Percentiles rank a stretch among this genome's conserved stretches.
Evolutionary conservation across 2,113 vertebrate species (phyloP).

Genomic region (Triplophysa siluroides): DNA sequence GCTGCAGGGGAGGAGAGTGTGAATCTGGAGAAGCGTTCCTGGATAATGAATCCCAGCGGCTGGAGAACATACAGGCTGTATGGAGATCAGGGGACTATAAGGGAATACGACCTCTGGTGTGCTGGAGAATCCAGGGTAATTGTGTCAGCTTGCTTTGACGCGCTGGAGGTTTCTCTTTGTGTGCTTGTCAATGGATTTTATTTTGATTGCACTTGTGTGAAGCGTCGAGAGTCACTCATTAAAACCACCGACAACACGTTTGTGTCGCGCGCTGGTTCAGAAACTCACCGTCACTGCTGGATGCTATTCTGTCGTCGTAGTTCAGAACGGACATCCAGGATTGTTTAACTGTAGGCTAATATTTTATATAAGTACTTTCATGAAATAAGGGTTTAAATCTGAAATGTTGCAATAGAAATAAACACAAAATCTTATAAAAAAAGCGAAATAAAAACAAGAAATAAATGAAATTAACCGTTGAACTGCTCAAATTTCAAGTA

Average conservation of each 20-base stretch:
- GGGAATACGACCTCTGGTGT: background rate
- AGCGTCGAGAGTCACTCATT: background rate
- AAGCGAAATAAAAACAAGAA: no score
- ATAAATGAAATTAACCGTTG: no score
- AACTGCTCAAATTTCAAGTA: no score
- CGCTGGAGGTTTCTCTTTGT: background rate
- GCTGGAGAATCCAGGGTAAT: constrained; percentile 4
- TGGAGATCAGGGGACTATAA: constrained; percentile 27
- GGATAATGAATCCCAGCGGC: constrained; percentile 64
- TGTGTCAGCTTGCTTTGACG: background rate
- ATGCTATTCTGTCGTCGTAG: no score
- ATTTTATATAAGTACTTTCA: no score
- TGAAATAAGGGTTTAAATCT: no score
- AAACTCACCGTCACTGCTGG: no score
- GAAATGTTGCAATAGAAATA: no score
- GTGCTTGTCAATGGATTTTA: background rate
- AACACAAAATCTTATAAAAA: no score
- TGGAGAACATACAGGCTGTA: constrained; percentile 24
- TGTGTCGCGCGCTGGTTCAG: background rate
- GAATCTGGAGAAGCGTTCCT: constrained; percentile 46
- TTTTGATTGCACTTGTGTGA: background rate
- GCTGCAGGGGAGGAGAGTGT: constrained; percentile 21
- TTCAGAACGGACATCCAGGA: no score
- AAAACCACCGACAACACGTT: background rate
- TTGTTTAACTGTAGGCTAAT: no score